Evolutionary conservation across 1,140 invertebrate genomes (phyloP), one percentile per base, ranked within the genome.

Genomic region (Maniola jurtina): DNA sequence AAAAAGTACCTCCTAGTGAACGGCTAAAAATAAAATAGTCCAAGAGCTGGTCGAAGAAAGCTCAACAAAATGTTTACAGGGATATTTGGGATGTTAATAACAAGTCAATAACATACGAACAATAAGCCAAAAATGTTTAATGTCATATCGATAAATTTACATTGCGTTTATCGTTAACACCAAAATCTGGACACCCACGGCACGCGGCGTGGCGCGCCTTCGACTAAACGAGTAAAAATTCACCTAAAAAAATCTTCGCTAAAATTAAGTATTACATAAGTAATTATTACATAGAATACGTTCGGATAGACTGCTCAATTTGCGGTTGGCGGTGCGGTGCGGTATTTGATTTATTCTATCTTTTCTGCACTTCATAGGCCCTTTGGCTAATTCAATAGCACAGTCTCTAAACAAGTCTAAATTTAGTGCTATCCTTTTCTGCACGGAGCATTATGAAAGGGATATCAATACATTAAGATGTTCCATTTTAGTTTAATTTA

Each of bases 101-200:
- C 35, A 83, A 85, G 54, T 68, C 76, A 89, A 86, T 87, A 87
- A 89, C 79, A 84, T 88, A 90, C 86, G 77, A 89, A 89, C 84
- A 81, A 85, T 90, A 90, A 90, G 88, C 88, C 88, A 90, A 90
- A 90, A 90, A 84, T 87, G 85, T 89, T 90, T 90, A 88, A 90
- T 88, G 83, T 88, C 77, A 88, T 89, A 88, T 88, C 76, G 82
- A 84, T 90, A 88, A 89, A 87, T 90, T 88, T 89, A 89, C 88
- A 90, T 82, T 83, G 85, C 86, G 79, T 80, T 86, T 76, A 81
- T 81, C 76, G 79, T 79, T 71, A 87, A 86, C 82, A 86, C 83
- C 83, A 83, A 86, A 85, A 84, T 79, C 76, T 83, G 83, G 85
- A 84, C 83, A 83, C 79, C 75, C 81, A 80, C 81, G 76, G 76